A percentile compares a stretch with the other conserved stretches of the same genome.
phyloP scores from a whole-genome alignment of 2,113 vertebrate genomes.

The Astur gentilis region DNA sequence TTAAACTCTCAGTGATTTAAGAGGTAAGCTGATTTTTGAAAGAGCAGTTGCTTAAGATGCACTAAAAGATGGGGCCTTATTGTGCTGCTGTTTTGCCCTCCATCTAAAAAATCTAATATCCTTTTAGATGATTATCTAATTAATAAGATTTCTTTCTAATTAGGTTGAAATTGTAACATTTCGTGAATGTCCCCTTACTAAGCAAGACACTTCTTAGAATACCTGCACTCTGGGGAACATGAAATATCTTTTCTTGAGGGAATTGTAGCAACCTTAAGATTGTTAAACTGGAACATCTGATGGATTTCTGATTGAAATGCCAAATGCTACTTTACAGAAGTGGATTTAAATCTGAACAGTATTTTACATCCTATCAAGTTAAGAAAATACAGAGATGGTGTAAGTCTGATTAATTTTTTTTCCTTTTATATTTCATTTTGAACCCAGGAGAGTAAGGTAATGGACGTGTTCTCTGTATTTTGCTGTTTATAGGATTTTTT shows the following conservation, averaged over 20 bases:
- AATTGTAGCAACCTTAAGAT: slow-evolving; percentile 46
- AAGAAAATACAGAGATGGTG: not conserved
- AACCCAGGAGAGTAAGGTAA: not conserved
- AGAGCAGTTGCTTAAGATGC: not conserved
- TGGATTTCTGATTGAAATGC: slow-evolving; percentile 52
- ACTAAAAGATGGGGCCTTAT: not conserved
- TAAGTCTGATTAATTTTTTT: not conserved
- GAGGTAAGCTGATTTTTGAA: not conserved
- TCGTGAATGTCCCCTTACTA: slow-evolving; percentile 43
- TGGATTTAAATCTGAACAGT: not conserved
- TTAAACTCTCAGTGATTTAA: not conserved
- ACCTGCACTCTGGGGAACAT: slow-evolving; percentile 31
- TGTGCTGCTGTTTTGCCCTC: slow-evolving; percentile 19
- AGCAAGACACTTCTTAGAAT: slow-evolving; percentile 55
- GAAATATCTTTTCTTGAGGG: slow-evolving; percentile 42
- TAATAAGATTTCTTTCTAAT: slow-evolving; percentile 65
- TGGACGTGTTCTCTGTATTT: not conserved
- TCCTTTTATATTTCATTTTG: not conserved
- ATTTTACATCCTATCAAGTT: not conserved
- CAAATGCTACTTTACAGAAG: slow-evolving; percentile 10
- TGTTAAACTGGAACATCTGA: slow-evolving; percentile 55
- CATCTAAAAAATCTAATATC: slow-evolving; percentile 45
- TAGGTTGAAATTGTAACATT: slow-evolving; percentile 69
- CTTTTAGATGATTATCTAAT: slow-evolving; percentile 55
- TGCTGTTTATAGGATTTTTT: not conserved